Evolutionary conservation across 2,113 vertebrate species (phyloP).

Genomic region (Clarias magur): DNA sequence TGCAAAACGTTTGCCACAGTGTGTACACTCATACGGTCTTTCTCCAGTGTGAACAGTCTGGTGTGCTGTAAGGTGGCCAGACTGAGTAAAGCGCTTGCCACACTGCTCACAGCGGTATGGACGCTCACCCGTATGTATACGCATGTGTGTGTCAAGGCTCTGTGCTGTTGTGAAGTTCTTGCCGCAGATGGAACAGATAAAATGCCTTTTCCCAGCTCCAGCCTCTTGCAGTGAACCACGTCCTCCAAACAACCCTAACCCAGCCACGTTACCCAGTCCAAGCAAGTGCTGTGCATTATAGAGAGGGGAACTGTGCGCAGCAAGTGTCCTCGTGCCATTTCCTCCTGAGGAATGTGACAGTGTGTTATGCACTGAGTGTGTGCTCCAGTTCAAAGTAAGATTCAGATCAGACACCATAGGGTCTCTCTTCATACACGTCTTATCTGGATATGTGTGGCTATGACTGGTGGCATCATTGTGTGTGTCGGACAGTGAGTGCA

Average conservation of each 20-base stretch:
- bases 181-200: conserved; percentile 51
- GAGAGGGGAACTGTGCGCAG: conserved; percentile 41
- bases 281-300: conserved; percentile 44
- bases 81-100: conserved; percentile 69
- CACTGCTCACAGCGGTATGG: conserved; percentile 55
- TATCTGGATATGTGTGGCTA: conserved; percentile 33
- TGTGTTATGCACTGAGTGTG: conserved; percentile 25
- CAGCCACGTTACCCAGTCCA: conserved; percentile 45
- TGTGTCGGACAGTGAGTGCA: conserved; percentile 18
- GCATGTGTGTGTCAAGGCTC: conserved; percentile 52
- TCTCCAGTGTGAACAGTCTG: conserved; percentile 74
- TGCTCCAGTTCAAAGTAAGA: conserved; percentile 45
- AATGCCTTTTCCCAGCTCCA: conserved; percentile 43
- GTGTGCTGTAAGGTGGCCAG: conserved; percentile 69
- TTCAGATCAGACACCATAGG: conserved; percentile 33
- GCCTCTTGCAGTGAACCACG: conserved; percentile 21
- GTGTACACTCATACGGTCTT: conserved; percentile 68
- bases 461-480: background rate
- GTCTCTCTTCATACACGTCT: conserved; percentile 40
- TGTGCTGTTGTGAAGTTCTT: conserved; percentile 55
- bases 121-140: conserved; percentile 45
- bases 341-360: conserved; percentile 27
- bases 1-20: conserved; percentile 72
- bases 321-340: conserved; percentile 18
- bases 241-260: conserved; percentile 42